phyloP scores from a whole-genome alignment of 2,797 vertebrate species.

The Limosa lapponica region DNA sequence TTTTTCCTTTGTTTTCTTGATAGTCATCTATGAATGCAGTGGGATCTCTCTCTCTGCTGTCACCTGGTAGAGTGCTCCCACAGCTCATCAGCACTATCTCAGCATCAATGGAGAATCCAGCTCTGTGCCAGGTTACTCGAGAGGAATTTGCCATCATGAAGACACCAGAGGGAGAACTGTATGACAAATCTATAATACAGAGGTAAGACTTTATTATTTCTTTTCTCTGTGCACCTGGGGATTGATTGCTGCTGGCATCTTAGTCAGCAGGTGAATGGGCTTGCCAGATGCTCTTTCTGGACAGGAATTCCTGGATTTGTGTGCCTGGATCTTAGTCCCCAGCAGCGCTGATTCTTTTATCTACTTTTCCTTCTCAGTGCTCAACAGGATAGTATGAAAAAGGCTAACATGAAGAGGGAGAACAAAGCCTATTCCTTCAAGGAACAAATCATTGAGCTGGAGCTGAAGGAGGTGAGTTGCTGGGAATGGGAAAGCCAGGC shows the following conservation, averaged over 20 bases:
- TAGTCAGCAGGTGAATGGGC: background rate
- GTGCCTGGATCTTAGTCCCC: background rate
- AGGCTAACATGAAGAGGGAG: conserved; percentile 95
- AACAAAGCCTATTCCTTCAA: conserved; percentile 99
- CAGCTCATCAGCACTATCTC: conserved; percentile 86
- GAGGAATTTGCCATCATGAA: conserved; percentile 94
- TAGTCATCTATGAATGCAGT: conserved; percentile 92
- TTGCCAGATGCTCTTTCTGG: background rate
- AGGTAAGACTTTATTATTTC: conserved; percentile 77
- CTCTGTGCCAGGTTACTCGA: conserved; percentile 86
- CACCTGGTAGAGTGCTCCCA: conserved; percentile 87
- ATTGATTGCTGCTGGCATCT: background rate
- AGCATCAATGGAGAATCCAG: conserved; percentile 82
- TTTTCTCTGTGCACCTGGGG: background rate
- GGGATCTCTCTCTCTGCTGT: conserved; percentile 87
- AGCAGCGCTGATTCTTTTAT: background rate
- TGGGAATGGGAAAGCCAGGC: background rate
- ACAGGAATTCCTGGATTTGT: background rate
- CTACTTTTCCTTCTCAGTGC: conserved; percentile 79
- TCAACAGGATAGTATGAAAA: conserved; percentile 93
- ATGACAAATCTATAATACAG: conserved; percentile 94
- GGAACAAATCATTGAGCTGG: conserved; percentile 97
- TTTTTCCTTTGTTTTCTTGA: conserved; percentile 21
- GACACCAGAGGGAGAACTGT: conserved; percentile 90
- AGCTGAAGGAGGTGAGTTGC: conserved; percentile 91